Percentiles rank a stretch among this genome's conserved stretches.
phyloP scores from a whole-genome alignment of 2,113 vertebrate species.

The Dicrurus megarhynchus region DNA sequence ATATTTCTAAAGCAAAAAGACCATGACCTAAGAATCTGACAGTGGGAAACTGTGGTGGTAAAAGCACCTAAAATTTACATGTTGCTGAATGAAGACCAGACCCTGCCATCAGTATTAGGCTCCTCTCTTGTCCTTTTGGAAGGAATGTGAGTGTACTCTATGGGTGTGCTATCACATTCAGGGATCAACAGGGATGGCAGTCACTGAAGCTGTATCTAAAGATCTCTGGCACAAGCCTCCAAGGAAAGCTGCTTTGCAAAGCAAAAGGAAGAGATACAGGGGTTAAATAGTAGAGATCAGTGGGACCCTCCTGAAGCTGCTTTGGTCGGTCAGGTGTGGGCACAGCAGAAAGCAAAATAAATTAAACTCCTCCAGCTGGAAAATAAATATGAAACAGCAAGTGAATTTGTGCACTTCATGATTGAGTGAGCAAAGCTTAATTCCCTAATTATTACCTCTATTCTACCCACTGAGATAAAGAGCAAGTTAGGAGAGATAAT shows the following conservation, averaged over 20 bases:
- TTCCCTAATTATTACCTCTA: conserved; percentile 72
- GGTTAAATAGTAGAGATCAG: conserved; percentile 13
- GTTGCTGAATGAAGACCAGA: background rate
- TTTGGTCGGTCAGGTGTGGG: conserved; percentile 48
- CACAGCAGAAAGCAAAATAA: conserved; percentile 69
- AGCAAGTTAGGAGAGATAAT: conserved; percentile 70
- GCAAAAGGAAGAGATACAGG: background rate
- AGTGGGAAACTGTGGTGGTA: background rate
- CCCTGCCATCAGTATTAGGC: background rate
- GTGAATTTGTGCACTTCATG: conserved; percentile 59
- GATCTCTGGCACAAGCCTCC: background rate
- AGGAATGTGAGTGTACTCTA: background rate
- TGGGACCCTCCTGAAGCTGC: background rate
- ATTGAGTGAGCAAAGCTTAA: conserved; percentile 65
- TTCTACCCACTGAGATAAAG: conserved; percentile 70
- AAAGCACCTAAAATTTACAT: background rate
- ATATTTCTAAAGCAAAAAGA: background rate
- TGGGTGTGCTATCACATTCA: background rate
- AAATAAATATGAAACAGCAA: conserved; percentile 74
- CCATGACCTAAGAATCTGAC: background rate
- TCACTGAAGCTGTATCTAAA: background rate
- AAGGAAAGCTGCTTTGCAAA: background rate
- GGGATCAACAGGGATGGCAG: background rate
- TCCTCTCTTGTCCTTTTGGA: background rate
- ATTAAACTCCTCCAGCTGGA: conserved; percentile 73